Conservation (phyloP, 2,113 vertebrate species). For the Leptobrachium leishanense region DNA sequence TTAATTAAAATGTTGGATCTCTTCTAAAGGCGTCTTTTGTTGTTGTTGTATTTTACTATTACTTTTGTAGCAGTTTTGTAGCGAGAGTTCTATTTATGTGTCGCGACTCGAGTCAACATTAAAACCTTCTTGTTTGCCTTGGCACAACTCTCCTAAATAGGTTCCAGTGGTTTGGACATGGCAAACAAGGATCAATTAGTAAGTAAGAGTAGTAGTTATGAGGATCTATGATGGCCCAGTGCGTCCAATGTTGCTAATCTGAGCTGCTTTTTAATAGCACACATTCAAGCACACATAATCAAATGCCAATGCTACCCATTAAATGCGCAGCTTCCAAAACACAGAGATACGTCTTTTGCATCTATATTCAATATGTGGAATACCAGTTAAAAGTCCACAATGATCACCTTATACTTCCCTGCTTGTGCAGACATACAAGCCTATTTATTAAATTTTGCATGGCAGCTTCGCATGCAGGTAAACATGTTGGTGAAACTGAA, state of each 20-base stretch:
- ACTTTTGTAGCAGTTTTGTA: neutral
- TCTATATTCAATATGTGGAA: too few relatives aligned
- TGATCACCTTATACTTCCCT: too few relatives aligned
- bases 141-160: neutral
- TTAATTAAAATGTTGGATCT: conserved; percentile 6
- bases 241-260: neutral
- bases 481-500: too few relatives aligned
- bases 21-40: neutral
- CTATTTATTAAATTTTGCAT: too few relatives aligned
- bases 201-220: neutral
- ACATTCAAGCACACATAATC: too few relatives aligned
- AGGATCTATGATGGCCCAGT: neutral
- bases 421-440: too few relatives aligned
- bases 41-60: neutral
- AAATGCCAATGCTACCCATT: too few relatives aligned
- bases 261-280: neutral
- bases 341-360: too few relatives aligned
- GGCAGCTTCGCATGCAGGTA: too few relatives aligned
- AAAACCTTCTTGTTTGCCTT: neutral
- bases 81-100: neutral
- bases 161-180: conserved; percentile 7
- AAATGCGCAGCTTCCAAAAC: too few relatives aligned
- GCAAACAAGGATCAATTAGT: conserved; percentile 8
- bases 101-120: neutral
- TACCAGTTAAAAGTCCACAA: too few relatives aligned